These are phyloP conservation scores for Hyaena hyaena DNA, from an alignment of 2,113 vertebrate genomes.

Conservation along the genomic window DNA sequence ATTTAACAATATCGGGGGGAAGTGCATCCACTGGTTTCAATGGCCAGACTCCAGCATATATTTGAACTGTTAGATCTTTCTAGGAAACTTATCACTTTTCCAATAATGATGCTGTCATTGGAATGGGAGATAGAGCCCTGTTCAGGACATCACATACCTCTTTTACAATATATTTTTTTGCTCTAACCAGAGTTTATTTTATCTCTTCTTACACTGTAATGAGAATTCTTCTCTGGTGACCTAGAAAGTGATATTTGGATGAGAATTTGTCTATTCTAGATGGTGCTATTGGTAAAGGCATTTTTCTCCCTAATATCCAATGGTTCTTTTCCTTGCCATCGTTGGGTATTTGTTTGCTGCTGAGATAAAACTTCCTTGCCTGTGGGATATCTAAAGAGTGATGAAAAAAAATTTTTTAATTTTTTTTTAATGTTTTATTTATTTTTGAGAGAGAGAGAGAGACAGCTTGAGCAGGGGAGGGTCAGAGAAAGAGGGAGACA, in stretches of 20 bases:
- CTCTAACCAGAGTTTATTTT: not conserved
- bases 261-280: conserved; percentile 47
- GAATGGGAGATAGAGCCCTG: conserved; percentile 40
- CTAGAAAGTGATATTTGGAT: conserved; percentile 37
- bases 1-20: not conserved
- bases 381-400: conserved; percentile 15
- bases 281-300: conserved; percentile 40
- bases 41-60: not conserved
- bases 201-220: conserved; percentile 23
- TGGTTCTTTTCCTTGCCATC: conserved; percentile 21
- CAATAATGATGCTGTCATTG: conserved; percentile 23
- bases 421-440: no score
- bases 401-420: not conserved
- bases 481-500: no score
- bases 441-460: no score
- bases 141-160: not conserved
- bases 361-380: conserved; percentile 27
- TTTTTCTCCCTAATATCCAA: not conserved
- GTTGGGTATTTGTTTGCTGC: conserved; percentile 10
- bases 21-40: not conserved
- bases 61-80: conserved; percentile 15
- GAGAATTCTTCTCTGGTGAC: conserved; percentile 47
- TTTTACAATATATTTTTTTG: conserved; percentile 15
- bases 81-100: conserved; percentile 32
- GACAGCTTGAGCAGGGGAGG: no score